Percentiles rank a stretch among this genome's conserved stretches.
Evolutionary conservation across 2,888 invertebrate genomes (phyloP).

Genomic region (Dicyrtomina minuta): DNA sequence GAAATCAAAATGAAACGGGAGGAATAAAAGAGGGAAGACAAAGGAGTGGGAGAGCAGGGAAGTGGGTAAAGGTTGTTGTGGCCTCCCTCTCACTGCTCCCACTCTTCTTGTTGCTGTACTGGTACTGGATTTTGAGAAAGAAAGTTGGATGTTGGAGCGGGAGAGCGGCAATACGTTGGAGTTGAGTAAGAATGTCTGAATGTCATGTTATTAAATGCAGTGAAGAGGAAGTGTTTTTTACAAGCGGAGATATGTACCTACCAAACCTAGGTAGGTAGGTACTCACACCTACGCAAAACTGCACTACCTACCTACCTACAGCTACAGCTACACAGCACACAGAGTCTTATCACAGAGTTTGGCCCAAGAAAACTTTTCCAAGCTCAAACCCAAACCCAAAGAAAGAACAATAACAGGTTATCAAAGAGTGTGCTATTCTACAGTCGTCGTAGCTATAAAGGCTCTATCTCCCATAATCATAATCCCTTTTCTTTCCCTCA

Average conservation of each 20-base stretch:
- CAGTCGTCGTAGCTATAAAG: not conserved
- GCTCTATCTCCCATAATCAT: not conserved
- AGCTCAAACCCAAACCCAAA: not conserved
- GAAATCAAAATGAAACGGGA: not conserved
- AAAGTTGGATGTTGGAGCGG: too few species aligned
- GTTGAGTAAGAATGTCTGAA: too few species aligned
- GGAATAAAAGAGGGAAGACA: not conserved
- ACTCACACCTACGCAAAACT: too few species aligned
- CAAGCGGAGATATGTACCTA: too few species aligned
- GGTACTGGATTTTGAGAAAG: too few species aligned
- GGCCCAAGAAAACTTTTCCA: not conserved
- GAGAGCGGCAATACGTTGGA: too few species aligned
- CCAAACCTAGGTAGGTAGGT: too few species aligned
- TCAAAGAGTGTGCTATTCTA: not conserved
- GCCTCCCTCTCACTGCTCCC: too few species aligned
- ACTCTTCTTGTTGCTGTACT: too few species aligned
- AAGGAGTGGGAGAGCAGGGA: too few species aligned
- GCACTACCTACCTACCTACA: too few species aligned
- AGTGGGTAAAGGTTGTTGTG: too few species aligned
- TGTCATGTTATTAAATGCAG: conserved; percentile 22
- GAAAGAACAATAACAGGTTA: conserved; percentile 17
- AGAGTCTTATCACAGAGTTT: not conserved
- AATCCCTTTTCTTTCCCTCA: not conserved
- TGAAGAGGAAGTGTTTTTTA: not conserved
- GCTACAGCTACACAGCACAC: not conserved